Base-by-base conservation (phyloP, 2,888 invertebrate genomes). In the Cinara cedri region DNA sequence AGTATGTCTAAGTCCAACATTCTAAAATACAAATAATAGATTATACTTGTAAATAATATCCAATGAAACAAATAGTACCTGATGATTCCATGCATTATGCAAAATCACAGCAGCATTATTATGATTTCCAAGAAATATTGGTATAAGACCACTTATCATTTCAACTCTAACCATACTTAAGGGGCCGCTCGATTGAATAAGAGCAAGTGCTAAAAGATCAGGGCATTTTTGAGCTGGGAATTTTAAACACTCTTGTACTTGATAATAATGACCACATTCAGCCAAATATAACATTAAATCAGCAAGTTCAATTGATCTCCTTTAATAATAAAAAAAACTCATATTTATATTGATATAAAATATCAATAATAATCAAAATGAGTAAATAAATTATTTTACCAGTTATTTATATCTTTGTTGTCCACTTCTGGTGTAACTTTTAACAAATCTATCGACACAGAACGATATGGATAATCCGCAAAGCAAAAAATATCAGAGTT, bases 91-190 rank as follows among this genome's bases (percentile, higher is more conserved):
- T 4, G 96, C 96, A 85, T 96, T 94, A 86, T 98, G 97, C 78
- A 99, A 88, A 82, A 99, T 94, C n/a, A 95, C 94, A 42, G 93
- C 96, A 0, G 97, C 95, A 87, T 99, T 99, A 0, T 96, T 95
- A 88, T 98, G 98, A 87, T 95, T 97, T 54, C 93, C 93, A 80
- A 98, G 88, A 87, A 99, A 98, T 83, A 96, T 92, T 3, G 97
- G 96, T 85, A 99, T 93, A 51, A 98, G 87, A 74, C 90, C 93
- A 65, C 92, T 91, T 82, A 98, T 89, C 80, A 98, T 87, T 85
- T 98, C 97, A 86, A 95, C 95, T 81, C 96, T 88, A 57, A 94
- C 87, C 57, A 91, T 88, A 3, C 93, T 92, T 62, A 93, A 88
- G 0, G 94, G 93, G 82, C 93, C 92, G 85, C 90, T 91, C 70